phyloP scores from a whole-genome alignment of 2,797 vertebrate species.

The Tachyglossus aculeatus region DNA sequence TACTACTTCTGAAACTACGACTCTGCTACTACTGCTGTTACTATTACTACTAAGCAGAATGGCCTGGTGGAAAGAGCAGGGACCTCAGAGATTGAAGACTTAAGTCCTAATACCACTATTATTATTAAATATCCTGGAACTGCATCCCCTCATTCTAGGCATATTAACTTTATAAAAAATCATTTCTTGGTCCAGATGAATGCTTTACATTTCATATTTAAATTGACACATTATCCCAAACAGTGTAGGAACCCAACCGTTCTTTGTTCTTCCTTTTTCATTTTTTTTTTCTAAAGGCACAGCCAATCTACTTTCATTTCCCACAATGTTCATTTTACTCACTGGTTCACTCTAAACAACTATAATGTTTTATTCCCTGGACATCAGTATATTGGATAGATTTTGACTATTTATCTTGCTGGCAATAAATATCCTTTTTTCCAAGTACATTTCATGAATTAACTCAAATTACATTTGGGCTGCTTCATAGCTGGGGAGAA shows the following conservation, averaged over 20 bases:
- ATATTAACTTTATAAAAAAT: background rate
- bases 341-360: constrained; percentile 43
- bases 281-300: background rate
- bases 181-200: background rate
- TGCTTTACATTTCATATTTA: background rate
- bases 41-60: no score
- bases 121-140: background rate
- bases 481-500: constrained; percentile 53
- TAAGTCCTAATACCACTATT: background rate
- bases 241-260: background rate
- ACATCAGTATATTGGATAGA: constrained; percentile 70
- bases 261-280: background rate
- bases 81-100: no score
- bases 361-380: constrained; percentile 54
- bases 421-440: constrained; percentile 72
- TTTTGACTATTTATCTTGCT: constrained; percentile 75
- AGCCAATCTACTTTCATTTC: background rate
- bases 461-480: constrained; percentile 74
- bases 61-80: no score
- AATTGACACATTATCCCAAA: background rate
- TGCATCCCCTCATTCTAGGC: background rate
- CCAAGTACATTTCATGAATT: constrained; percentile 69
- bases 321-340: constrained; percentile 50
- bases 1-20: no score
- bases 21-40: no score